A percentile compares a stretch with the other conserved stretches of the same genome.
These are phyloP conservation scores for Macrosteles quadrilineatus DNA, from an alignment of 1,140 invertebrate genomes.

Conservation along the genomic window DNA sequence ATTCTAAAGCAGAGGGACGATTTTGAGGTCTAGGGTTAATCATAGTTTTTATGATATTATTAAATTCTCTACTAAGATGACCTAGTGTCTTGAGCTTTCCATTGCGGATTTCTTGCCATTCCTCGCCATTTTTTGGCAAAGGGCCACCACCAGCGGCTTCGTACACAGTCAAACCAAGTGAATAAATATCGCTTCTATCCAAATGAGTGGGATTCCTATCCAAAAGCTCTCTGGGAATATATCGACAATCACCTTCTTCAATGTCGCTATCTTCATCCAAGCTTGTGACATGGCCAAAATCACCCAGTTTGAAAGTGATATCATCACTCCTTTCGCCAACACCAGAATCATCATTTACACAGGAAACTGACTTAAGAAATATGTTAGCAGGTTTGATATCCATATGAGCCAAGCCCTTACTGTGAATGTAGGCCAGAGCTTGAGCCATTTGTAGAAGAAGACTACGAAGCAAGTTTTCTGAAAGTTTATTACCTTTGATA, in stretches of 20 bases:
- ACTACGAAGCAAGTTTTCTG: slow-evolving; percentile 64
- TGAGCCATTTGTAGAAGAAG: slow-evolving; percentile 72
- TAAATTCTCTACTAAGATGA: neutral
- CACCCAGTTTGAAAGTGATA: slow-evolving; percentile 87
- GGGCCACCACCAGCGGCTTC: slow-evolving; percentile 77
- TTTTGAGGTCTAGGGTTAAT: too few relatives aligned
- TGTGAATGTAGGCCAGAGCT: slow-evolving; percentile 78
- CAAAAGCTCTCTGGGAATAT: slow-evolving; percentile 82
- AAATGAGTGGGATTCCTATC: slow-evolving; percentile 78
- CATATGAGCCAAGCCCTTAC: slow-evolving; percentile 84
- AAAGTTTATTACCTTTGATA: slow-evolving; percentile 57
- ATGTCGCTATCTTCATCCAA: slow-evolving; percentile 67
- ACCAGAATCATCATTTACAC: slow-evolving; percentile 72
- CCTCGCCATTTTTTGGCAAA: slow-evolving; percentile 84
- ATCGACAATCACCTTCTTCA: slow-evolving; percentile 93
- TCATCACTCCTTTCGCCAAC: slow-evolving; percentile 74
- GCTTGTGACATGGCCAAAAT: slow-evolving; percentile 88
- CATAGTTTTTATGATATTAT: neutral
- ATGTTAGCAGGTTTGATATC: slow-evolving; percentile 94
- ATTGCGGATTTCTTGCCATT: slow-evolving; percentile 80
- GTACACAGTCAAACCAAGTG: slow-evolving; percentile 68
- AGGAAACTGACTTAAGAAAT: slow-evolving; percentile 59
- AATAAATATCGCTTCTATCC: slow-evolving; percentile 66
- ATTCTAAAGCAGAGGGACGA: too few relatives aligned
- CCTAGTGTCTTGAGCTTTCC: slow-evolving; percentile 55